Percentiles rank a stretch among this genome's conserved stretches.
phyloP scores from a whole-genome alignment of 2,888 invertebrate genomes.

The Drosophila histrio region DNA sequence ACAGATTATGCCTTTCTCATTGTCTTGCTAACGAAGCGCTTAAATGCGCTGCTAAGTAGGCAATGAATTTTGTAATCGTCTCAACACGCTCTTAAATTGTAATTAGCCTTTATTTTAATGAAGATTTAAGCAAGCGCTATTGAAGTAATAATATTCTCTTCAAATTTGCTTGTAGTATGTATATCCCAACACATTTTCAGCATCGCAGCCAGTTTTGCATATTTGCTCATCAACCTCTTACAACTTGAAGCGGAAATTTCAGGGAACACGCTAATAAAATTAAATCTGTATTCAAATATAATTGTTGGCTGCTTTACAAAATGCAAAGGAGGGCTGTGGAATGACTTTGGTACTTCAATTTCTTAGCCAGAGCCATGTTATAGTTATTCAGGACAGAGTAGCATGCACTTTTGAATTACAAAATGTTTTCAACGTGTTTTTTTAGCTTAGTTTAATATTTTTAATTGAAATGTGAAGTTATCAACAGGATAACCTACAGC shows the following conservation, averaged over 20 bases:
- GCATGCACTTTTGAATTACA: not conserved
- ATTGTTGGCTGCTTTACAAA: not conserved
- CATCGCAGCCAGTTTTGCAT: too few relatives aligned
- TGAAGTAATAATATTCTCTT: not conserved
- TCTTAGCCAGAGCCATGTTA: not conserved
- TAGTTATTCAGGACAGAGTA: not conserved
- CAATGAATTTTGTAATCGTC: constrained; percentile 8
- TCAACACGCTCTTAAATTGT: not conserved
- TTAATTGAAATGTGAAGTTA: not conserved
- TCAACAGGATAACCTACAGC: not conserved
- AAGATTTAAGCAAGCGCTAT: not conserved
- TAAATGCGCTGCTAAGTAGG: constrained; percentile 24
- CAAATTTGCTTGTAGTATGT: too few relatives aligned
- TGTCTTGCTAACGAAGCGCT: not conserved
- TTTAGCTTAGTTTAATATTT: not conserved
- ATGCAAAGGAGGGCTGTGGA: not conserved
- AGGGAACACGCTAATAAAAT: not conserved
- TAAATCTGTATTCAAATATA: not conserved
- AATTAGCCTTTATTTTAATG: not conserved
- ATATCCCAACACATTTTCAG: too few relatives aligned
- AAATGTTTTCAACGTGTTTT: not conserved
- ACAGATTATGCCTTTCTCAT: not conserved
- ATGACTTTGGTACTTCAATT: not conserved
- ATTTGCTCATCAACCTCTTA: too few relatives aligned
- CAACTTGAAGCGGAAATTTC: not conserved